Conservation (phyloP, 2,797 vertebrate genomes). For the Pangasius djambal region DNA sequence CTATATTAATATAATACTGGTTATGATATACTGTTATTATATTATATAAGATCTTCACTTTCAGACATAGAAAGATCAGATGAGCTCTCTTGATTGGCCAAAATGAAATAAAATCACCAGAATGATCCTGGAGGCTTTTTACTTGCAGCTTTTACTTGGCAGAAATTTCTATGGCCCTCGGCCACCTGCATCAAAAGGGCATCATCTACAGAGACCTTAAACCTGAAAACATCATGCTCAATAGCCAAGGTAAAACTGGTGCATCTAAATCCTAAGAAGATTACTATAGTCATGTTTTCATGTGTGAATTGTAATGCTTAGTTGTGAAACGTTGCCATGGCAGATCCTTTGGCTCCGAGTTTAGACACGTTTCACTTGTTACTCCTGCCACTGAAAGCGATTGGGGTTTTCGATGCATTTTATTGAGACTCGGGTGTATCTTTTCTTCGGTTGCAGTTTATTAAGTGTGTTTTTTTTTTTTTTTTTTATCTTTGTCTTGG, state of each 20-base stretch:
- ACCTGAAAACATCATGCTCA: conserved; percentile 99
- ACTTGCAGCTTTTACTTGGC: conserved; percentile 95
- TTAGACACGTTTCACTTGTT: background rate
- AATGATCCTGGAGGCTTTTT: conserved; percentile 62
- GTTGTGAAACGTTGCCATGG: background rate
- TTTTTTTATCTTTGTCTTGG: conserved; percentile 25
- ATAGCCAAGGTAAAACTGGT: conserved; percentile 86
- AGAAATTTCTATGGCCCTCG: conserved; percentile 99
- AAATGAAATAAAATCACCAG: conserved; percentile 31
- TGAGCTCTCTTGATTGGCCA: conserved; percentile 21
- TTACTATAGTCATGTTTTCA: background rate
- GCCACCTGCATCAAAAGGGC: conserved; percentile 98
- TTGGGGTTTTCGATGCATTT: background rate
- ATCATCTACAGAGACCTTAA: conserved; percentile 99
- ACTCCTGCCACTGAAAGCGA: background rate
- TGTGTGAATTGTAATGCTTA: background rate
- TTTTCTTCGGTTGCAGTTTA: background rate
- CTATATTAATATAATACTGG: background rate
- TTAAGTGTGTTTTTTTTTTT: conserved; percentile 42
- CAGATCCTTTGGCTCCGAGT: background rate
- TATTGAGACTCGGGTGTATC: conserved; percentile 19
- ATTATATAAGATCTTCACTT: conserved; percentile 31
- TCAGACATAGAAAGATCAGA: conserved; percentile 13
- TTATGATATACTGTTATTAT: conserved; percentile 5
- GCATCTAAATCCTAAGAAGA: background rate